Conservation (phyloP, 2,888 invertebrate species). For the Panzeria rudis region DNA sequence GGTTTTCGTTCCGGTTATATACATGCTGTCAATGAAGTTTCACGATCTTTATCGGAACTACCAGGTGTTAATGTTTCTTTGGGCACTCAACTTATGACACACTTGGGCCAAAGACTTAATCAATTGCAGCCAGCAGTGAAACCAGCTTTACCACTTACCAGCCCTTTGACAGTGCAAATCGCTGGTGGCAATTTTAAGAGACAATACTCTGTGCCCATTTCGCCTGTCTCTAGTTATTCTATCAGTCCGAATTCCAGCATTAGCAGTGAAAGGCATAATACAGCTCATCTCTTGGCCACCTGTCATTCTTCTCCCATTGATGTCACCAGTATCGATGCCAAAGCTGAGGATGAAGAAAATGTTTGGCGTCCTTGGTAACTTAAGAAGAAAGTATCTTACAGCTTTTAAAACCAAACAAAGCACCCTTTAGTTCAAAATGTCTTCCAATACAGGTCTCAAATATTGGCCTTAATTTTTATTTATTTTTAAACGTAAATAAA, state of each 20-base stretch:
- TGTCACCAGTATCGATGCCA: conserved; percentile 74
- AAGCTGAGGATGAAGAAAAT: conserved; percentile 75
- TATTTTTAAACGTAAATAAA: conserved; percentile 24
- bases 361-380: conserved; percentile 83
- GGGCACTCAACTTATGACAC: conserved; percentile 95
- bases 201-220: conserved; percentile 81
- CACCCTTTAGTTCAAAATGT: conserved; percentile 69
- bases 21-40: conserved; percentile 95
- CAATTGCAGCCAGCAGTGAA: conserved; percentile 81
- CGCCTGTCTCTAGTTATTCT: conserved; percentile 82
- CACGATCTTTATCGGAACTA: conserved; percentile 91
- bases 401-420: not conserved
- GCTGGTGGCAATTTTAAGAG: conserved; percentile 73
- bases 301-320: conserved; percentile 76
- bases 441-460: conserved; percentile 61
- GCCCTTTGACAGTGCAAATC: conserved; percentile 81
- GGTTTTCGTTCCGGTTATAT: conserved; percentile 95
- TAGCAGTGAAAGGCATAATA: conserved; percentile 74
- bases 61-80: conserved; percentile 94
- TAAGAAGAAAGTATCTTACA: not conserved
- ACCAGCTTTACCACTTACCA: conserved; percentile 78
- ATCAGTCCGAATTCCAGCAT: conserved; percentile 81
- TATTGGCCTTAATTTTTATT: conserved; percentile 34
- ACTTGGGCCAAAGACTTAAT: conserved; percentile 93
- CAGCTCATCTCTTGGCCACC: conserved; percentile 78